Base-by-base conservation (phyloP, 2,888 invertebrate genomes). In the Ectropis crepuscularia region DNA sequence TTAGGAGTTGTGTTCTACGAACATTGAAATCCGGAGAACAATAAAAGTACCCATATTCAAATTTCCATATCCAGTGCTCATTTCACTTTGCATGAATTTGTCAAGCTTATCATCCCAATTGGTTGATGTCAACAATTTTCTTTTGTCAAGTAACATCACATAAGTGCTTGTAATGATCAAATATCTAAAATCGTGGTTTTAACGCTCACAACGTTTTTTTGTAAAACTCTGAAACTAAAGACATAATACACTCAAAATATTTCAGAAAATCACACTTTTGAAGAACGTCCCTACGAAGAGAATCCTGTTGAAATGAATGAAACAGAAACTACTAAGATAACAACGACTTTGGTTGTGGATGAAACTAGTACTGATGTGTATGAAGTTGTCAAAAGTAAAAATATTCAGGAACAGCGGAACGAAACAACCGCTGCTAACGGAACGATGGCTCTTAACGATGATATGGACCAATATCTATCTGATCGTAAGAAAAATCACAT, bases 401-500 rank as follows among this genome's bases (percentile, higher is more conserved):
- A 42, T 46, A 60, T 53, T 53, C 57, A 63, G 54, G 39, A 6
- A n/a, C n/a, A 53, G 51, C 6, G n/a, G 2, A 71, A 58, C 48
- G 54, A 57, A 4, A 65, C 62, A 38, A 55, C 65, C 8, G 53
- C 64, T 6, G 55, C 59, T 45, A 77, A 77, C 54, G 71, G 69
- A 63, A 65, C 74, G 36, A 36, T 46, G 7, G 37, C 11, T 8
- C 2, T 11, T 49, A 54, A 58, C 48, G 65, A 50, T 2, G 72
- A 70, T 37, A 72, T 80, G 50, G 85, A 87, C 49, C 83, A 89
- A 58, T 86, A 86, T 74, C 75, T 88, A 53, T 77, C 82, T 9
- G 86, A 90, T 74, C 84, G 90, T 90, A 85, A 90, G 90, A 89
- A 10, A 28, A 28, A 28, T 2, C 16, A 10, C 41, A 6, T 6